phyloP scores from a whole-genome alignment of 2,113 vertebrate genomes.

The Tragulus kanchil region DNA sequence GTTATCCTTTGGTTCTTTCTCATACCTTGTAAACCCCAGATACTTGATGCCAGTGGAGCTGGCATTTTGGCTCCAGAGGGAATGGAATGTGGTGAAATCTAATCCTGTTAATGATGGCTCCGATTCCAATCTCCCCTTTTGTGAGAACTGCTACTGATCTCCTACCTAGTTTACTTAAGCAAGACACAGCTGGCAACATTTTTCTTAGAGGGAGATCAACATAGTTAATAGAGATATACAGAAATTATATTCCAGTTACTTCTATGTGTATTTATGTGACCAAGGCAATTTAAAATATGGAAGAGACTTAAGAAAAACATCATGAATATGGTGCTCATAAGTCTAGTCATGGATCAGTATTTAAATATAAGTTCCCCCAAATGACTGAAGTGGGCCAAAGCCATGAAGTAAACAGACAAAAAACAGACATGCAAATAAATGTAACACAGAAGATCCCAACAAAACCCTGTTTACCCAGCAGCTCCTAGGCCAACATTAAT shows the following conservation, averaged over 20 bases:
- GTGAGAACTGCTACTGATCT: background rate
- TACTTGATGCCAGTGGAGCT: background rate
- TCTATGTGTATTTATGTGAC: background rate
- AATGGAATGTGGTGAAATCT: background rate
- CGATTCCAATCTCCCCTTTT: background rate
- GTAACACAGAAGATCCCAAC: background rate
- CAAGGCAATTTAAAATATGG: background rate
- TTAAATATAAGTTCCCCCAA: background rate
- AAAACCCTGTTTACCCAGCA: background rate
- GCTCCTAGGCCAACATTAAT: background rate
- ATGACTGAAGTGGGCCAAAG: slow-evolving; percentile 1
- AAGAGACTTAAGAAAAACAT: background rate
- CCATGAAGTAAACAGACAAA: background rate
- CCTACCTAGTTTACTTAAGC: background rate
- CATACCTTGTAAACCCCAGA: background rate
- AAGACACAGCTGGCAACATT: background rate
- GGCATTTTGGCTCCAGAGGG: background rate
- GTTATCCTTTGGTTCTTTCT: background rate
- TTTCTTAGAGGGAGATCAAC: background rate
- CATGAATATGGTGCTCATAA: slow-evolving; percentile 18
- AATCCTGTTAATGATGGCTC: background rate
- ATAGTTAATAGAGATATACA: background rate
- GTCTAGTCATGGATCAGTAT: background rate
- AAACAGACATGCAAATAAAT: background rate
- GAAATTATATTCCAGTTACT: background rate